A percentile compares a stretch with the other conserved stretches of the same genome.
Conservation (phyloP, 1,140 invertebrate genomes). For the Drosophila novamexicana region DNA sequence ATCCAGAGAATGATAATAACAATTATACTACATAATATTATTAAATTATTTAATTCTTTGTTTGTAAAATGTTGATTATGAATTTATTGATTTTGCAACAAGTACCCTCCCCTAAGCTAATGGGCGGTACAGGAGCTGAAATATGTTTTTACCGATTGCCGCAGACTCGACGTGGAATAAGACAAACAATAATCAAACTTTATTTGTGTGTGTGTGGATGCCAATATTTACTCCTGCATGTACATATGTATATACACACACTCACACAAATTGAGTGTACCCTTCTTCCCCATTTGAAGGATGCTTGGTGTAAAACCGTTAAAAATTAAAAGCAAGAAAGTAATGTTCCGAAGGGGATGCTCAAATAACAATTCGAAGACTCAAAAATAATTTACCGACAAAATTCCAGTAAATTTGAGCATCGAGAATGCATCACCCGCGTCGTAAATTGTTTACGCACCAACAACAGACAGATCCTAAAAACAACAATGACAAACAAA, state of each 20-base stretch:
- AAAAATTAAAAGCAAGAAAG: slow-evolving; percentile 48
- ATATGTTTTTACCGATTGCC: too few relatives aligned
- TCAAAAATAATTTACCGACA: slow-evolving; percentile 65
- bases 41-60: too few relatives aligned
- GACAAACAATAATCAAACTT: neutral
- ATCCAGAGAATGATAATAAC: too few relatives aligned
- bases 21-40: too few relatives aligned
- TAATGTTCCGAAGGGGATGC: slow-evolving; percentile 37
- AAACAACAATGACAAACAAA: slow-evolving; percentile 79
- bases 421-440: slow-evolving; percentile 50
- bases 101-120: too few relatives aligned
- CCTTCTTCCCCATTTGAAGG: neutral
- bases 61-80: too few relatives aligned
- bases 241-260: neutral
- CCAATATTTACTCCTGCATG: neutral
- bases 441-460: slow-evolving; percentile 70
- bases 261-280: neutral
- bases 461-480: slow-evolving; percentile 63
- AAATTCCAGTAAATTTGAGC: slow-evolving; percentile 67
- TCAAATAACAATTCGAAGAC: slow-evolving; percentile 65
- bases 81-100: too few relatives aligned
- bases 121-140: too few relatives aligned
- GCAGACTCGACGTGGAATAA: neutral
- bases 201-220: neutral
- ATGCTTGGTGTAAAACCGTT: slow-evolving; percentile 42